Evolutionary conservation across 2,797 vertebrate species (phyloP), one percentile per base, ranked within the genome.

Genomic region (Sparidentex hasta): DNA sequence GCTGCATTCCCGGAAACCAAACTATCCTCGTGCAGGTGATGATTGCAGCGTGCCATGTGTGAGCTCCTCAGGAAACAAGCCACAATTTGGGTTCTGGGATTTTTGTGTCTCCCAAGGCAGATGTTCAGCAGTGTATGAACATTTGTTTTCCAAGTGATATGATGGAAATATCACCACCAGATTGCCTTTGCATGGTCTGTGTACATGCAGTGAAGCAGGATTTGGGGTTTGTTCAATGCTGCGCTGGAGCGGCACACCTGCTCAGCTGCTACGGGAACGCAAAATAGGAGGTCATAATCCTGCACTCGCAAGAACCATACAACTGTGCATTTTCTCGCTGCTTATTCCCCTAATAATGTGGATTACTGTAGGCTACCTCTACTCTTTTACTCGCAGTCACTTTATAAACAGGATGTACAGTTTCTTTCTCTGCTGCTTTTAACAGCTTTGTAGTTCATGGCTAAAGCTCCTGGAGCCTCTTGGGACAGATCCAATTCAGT

Each of bases 1-100:
- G 77, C 74, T 23, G 76, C 83, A 66, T 66, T 74, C 67, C 71
- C 59, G 62, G 48, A 85, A 69, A 54, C 71, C 61, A 68, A 63
- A 62, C 33, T 54, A 47, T 74, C 46, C 61, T 78, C 29, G 33
- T 58, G 69, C 77, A 83, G 69, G 77, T 64, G 76, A 87, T 63
- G 75, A 51, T 47, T 33, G 59, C 27, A 3, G 64, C 18, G 55
- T 14, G 18, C 62, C 74, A 64, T 76, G 70, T 75, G 76, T 63
- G 57, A 63, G 44, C 16, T 80, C 63, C 33, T 74, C 27, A 2
- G 57, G 75, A 85, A 85, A 74, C 57, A 50, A 65, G 38, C 65
- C 74, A 72, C 66, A 18, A 43, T 69, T 73, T 76, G 65, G 64
- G 71, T 81, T 66, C 63, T 58, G 78, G 57, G 77, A 51, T 62